A percentile compares a stretch with the other conserved stretches of the same genome.
Conservation (phyloP, 2,797 vertebrate species). For the Tauraco hartlaubi region DNA sequence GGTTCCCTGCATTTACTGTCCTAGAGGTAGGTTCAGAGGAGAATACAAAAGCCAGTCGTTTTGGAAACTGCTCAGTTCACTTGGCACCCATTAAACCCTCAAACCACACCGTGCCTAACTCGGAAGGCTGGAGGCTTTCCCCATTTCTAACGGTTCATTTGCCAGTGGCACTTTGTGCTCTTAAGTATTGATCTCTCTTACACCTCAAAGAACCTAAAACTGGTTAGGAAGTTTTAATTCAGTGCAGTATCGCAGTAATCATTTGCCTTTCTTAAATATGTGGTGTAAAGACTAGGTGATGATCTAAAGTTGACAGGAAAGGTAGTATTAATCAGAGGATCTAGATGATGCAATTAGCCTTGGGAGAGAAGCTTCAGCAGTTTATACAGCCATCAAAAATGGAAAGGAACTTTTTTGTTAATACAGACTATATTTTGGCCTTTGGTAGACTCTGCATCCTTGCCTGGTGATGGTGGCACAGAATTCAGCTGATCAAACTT, state of each 20-base stretch:
- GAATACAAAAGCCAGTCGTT: not conserved
- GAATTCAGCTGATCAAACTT: constrained; percentile 12
- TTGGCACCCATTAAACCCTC: not conserved
- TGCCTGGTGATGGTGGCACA: not conserved
- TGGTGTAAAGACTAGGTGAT: not conserved
- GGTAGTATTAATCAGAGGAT: constrained; percentile 63
- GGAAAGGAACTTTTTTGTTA: not conserved
- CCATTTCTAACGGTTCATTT: not conserved
- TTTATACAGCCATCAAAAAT: not conserved
- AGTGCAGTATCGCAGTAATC: not conserved
- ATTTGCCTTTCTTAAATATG: constrained; percentile 14
- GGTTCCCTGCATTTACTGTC: not conserved
- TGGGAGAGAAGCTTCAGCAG: constrained; percentile 15
- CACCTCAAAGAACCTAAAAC: not conserved
- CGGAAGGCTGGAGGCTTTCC: not conserved
- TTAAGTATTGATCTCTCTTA: not conserved
- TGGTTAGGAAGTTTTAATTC: not conserved
- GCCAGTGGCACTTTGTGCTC: not conserved
- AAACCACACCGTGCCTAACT: not conserved
- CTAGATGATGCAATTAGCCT: constrained; percentile 69
- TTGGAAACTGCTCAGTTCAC: not conserved
- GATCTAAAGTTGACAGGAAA: constrained; percentile 63
- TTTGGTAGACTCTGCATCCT: not conserved
- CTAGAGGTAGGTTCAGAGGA: not conserved
- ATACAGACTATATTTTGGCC: not conserved